These are phyloP conservation scores for Melanostoma scalare DNA, from an alignment of 2,888 invertebrate genomes.

Conservation along the genomic window DNA sequence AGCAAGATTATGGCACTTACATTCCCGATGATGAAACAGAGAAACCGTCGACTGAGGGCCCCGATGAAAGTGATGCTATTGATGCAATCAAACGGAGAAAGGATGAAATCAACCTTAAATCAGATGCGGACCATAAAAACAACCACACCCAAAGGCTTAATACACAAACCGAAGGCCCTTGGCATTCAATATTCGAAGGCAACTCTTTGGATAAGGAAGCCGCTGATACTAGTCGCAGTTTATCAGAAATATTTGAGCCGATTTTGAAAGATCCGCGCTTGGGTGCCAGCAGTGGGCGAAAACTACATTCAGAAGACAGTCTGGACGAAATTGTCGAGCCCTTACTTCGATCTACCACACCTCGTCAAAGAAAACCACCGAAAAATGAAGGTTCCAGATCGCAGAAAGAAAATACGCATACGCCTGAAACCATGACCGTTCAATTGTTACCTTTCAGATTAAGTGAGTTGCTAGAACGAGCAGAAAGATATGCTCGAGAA, in stretches of 20 bases:
- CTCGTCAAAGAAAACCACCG: constrained; percentile 83
- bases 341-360: constrained; percentile 85
- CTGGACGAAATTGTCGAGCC: constrained; percentile 89
- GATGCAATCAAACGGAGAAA: constrained; percentile 80
- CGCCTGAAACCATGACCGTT: constrained; percentile 84
- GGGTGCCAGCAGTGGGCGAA: constrained; percentile 77
- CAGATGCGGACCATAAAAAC: constrained; percentile 79
- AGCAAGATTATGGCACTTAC: constrained; percentile 78
- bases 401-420: constrained; percentile 73
- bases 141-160: constrained; percentile 78
- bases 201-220: constrained; percentile 82
- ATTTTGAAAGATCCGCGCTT: constrained; percentile 80
- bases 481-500: constrained; percentile 91
- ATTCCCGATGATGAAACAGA: constrained; percentile 73
- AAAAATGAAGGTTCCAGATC: constrained; percentile 80
- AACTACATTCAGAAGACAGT: constrained; percentile 75
- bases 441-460: constrained; percentile 91
- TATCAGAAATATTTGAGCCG: constrained; percentile 84
- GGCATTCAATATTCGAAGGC: constrained; percentile 83
- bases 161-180: constrained; percentile 81
- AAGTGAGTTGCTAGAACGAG: constrained; percentile 90
- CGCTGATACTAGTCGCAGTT: constrained; percentile 79
- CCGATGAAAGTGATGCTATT: constrained; percentile 76
- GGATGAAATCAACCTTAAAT: constrained; percentile 81
- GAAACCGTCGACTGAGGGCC: constrained; percentile 29